These are phyloP conservation scores for Synergus itoensis DNA, from an alignment of 2,888 invertebrate species.

Conservation along the genomic window DNA sequence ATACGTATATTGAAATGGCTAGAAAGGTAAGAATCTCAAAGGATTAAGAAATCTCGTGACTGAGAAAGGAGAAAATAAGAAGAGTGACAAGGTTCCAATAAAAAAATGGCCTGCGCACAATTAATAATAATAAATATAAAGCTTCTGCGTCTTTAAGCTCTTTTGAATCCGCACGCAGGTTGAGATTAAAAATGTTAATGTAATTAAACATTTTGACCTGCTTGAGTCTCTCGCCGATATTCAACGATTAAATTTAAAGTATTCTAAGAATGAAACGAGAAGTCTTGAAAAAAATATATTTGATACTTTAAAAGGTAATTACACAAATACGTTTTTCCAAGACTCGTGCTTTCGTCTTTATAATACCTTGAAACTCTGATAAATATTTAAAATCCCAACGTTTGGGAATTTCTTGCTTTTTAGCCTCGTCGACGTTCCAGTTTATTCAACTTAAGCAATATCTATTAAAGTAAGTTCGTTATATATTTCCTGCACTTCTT, in stretches of 20 bases:
- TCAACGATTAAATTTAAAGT: constrained; percentile 19
- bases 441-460: constrained; percentile 41
- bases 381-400: constrained; percentile 14
- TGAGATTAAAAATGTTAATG: constrained; percentile 22
- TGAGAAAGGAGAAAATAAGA: background rate
- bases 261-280: background rate
- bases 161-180: constrained; percentile 15
- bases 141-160: constrained; percentile 24
- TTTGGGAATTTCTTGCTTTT: constrained; percentile 35
- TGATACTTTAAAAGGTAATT: background rate
- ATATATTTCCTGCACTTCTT: constrained; percentile 40
- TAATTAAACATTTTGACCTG: constrained; percentile 23
- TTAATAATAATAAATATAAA: constrained; percentile 17
- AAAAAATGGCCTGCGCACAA: constrained; percentile 35
- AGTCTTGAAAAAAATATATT: background rate
- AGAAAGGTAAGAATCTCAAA: constrained; percentile 3
- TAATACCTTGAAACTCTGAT: constrained; percentile 7
- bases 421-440: constrained; percentile 26
- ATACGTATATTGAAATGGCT: background rate
- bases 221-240: constrained; percentile 10
- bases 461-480: constrained; percentile 39
- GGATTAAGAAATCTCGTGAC: background rate
- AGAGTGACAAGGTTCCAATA: constrained; percentile 30
- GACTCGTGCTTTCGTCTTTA: background rate
- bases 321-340: background rate